Evolutionary conservation across 23 tunicate genomes (phyloP), one percentile per base, ranked within the genome.

Genomic region (Trididemnum miniatum): DNA sequence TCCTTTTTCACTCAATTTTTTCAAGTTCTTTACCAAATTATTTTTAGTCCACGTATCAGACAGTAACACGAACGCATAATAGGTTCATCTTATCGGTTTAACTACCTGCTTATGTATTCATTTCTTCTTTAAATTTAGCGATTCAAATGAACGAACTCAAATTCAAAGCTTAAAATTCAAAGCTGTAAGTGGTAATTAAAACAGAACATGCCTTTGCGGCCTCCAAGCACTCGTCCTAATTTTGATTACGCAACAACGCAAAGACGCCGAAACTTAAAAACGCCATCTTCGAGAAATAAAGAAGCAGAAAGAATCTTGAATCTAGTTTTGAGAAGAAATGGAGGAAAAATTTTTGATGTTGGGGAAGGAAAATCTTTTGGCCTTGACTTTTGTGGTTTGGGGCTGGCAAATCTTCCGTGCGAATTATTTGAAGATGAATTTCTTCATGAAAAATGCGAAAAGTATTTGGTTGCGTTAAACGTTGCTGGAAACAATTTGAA

Each of bases 341-440:
- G 87, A 0, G 97, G 97, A 33, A 66, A 25, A 51, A 24, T n/a
- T 9, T 51, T 27, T 31, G 51, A 51, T 2, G 36, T 65, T 0
- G 97, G 83, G 38, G 79, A 80, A 32, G 34, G 54, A 9, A 36
- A 51, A 22, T 29, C 35, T 31, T 90, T 92, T 51, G 73, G 76
- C 1, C 83, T 92, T 25, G 73, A 79, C 23, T 73, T 92, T 63
- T 69, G 85, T 0, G 40, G 71, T 44, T 39, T 81, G 35, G 83
- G 59, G 15, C 73, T 92, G n/a, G 77, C 71, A 49, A 59, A 52
- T 12, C 50, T 92, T 20, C 97, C 97, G 2, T 64, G 78, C 32
- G 97, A 92, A 72, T 28, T 92, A 1, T 92, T 92, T 62, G 97
- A 92, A 83, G 97, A 92, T 37, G 97, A 92, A 78, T 92, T 92